Evolutionary conservation across 2,113 vertebrate species (phyloP), one percentile per base, ranked within the genome.

Genomic region (Pteronura brasiliensis): DNA sequence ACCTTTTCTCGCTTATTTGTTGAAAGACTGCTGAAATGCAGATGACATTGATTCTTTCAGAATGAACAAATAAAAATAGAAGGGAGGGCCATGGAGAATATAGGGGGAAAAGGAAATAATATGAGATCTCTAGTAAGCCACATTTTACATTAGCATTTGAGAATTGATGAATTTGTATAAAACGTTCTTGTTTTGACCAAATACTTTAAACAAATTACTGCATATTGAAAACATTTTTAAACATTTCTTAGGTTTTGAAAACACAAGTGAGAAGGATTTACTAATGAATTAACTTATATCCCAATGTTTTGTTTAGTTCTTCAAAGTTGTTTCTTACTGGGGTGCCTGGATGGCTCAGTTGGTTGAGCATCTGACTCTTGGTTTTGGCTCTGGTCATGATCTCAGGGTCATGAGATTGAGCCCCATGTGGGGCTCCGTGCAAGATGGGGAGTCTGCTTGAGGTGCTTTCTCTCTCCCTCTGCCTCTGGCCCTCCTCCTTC

Each of bases 291-390:
- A 27, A 67, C 49, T 87, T 36, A 59, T 72, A 95, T 82, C 52
- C 8, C 59, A 42, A 77, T 63, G 18, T 85, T 97, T 97, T 27
- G 67, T 97, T 96, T 80, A 96, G 42, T 74, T 95, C 67, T 59
- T 97, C 76, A 90, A 96, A 0, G 0, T 88, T 74, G 3, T 96
- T 55, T 97, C 88, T 98, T 96, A 97, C 63, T 97, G 85, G 34
- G 17, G 7, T 4, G 7, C 67, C 17, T 69, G 67, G 17, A 7
- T 67, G 34, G 31, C 65, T 67, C 65, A 67, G 1, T 67, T 67
- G 31, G 65, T 69, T 69, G 67, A 69, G 34, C 17, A 8, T n/a
- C 67, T 3, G 7, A 65, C 67, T 69, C 67, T 69, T 69, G 67
- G 67, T 69, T n/a, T 69, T n/a, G 67, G 67, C 34, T 69, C 17